Base-by-base conservation (phyloP, 2,797 vertebrate genomes). In the Tapera naevia region DNA sequence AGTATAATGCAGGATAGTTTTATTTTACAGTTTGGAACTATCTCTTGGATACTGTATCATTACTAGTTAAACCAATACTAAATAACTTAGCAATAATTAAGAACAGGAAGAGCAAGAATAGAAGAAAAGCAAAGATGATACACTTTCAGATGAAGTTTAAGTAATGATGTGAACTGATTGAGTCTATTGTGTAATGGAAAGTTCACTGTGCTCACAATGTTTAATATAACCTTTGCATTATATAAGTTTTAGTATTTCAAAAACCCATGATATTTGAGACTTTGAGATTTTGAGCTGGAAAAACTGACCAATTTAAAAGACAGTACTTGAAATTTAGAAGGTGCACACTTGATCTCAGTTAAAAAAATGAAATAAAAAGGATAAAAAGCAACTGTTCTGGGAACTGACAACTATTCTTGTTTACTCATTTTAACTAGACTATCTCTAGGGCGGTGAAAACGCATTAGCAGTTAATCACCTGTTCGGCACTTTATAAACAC, bases 391-490 rank as follows among this genome's bases (percentile, higher is more conserved):
- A 10, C 10, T n/a, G 27, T 21, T 2, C 13, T 73, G 13, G 13
- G 24, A 75, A 65, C 9, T 69, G 30, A 53, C 19, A 66, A 56
- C 27, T 35, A 41, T 14, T 65, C 50, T 71, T 64, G 5, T 50
- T 72, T 79, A 65, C 69, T 65, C 84, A 41, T 62, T 79, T 7
- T 58, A 80, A 58, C 27, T 50, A 43, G 45, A n/a, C 15, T 51
- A 27, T 75, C 24, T 76, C 69, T 67, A 74, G 25, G 32, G 28
- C 33, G 80, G 13, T 67, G 45, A 83, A 39, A 8, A 69, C 32
- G 85, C n/a, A 60, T 46, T 57, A 94, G 37, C 41, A 70, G 37
- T 76, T 88, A 64, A 81, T 92, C 50, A 79, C 6, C 43, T 87
- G 21, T 50, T 93, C 54, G 67, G 22, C 17, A 69, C 28, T 91